Evolutionary conservation across 2,888 invertebrate genomes (phyloP).

Genomic region (Bembecia ichneumoniformis): DNA sequence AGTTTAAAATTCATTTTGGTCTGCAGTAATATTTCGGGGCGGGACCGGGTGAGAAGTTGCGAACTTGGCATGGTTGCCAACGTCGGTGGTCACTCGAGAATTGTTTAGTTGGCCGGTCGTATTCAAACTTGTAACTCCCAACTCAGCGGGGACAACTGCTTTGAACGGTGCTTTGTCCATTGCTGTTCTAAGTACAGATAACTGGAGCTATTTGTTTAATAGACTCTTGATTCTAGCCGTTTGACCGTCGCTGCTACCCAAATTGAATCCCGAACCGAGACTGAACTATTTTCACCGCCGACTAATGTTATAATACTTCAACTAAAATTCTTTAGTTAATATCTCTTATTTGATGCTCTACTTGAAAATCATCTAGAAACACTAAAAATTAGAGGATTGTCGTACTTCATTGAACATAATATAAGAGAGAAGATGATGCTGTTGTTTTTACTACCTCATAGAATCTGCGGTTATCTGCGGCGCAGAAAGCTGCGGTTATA

Average conservation of each 20-base stretch:
- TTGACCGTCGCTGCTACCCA: background rate
- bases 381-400: too few species aligned
- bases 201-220: background rate
- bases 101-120: slow-evolving; percentile 53
- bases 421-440: too few species aligned
- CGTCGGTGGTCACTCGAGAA: slow-evolving; percentile 41
- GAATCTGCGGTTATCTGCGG: too few species aligned
- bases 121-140: slow-evolving; percentile 19
- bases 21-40: background rate
- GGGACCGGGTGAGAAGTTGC: slow-evolving; percentile 23
- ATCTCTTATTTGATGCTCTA: too few species aligned
- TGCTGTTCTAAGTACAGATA: background rate
- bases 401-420: too few species aligned
- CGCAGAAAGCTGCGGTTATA: too few species aligned
- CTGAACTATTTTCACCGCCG: too few species aligned
- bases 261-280: too few species aligned
- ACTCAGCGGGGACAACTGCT: background rate
- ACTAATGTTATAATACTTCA: too few species aligned
- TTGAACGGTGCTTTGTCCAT: background rate
- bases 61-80: slow-evolving; percentile 40
- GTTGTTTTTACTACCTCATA: too few species aligned
- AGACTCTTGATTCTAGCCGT: background rate
- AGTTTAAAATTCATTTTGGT: slow-evolving; percentile 1
- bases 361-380: too few species aligned
- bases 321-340: too few species aligned